Evolutionary conservation across 2,888 invertebrate genomes (phyloP), one percentile per base, ranked within the genome.

Genomic region (Catocala fraxini): DNA sequence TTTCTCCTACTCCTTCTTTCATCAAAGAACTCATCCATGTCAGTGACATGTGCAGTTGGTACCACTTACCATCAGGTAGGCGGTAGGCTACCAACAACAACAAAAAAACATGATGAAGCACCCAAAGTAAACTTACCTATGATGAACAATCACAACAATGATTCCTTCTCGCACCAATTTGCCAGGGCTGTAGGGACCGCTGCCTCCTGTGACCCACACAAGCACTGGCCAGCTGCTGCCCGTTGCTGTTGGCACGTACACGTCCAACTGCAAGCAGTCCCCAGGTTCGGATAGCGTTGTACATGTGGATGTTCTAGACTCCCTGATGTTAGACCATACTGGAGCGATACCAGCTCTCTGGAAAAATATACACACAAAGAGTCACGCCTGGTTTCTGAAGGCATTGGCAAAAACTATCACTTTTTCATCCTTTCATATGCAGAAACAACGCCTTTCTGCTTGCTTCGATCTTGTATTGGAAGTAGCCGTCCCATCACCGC

Each of bases 211-310:
- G 6, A 92, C 80, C 93, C 93, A 94, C 11, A 87, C 91, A 25
- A 93, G 73, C 9, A 93, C 90, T 0, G 93, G 89, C 85, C 87
- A 85, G 5, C 71, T 77, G 1, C 66, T 61, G 2, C 67, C 85
- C 56, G 77, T 75, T 2, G 86, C 74, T 59, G 94, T 84, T 39
- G 96, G 96, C 5, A 94, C 92, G 80, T 96, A 95, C 4, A 96
- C 95, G 71, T 96, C 96, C 56, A 97, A 84, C 69, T 95, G 95
- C 0, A 97, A 89, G 73, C 97, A 97, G 69, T 96, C 96, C 67
- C 96, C 96, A 53, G 48, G 92, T 83, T 71, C 55, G 0, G 89
- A 88, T 6, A 77, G 70, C 6, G 75, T 4, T 0, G 86, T 77
- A 66, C 92, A 92, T 6, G 79, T 79, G 1, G 81, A 60, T 12